Percentiles rank a stretch among this genome's conserved stretches.
Evolutionary conservation across 2,113 vertebrate species (phyloP).

Genomic region (Ptyas mucosa): DNA sequence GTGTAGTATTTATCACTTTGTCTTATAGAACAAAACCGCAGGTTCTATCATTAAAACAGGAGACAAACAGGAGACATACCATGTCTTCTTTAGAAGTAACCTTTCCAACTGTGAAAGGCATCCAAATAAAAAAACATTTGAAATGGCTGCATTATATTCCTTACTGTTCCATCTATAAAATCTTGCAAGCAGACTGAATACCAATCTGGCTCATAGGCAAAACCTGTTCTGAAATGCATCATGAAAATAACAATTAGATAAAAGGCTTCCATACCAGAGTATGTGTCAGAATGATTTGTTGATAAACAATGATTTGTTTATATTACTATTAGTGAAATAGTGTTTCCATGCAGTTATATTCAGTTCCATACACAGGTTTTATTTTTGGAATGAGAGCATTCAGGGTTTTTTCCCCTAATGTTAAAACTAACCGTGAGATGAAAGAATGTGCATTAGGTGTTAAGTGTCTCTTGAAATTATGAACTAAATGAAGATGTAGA

Average conservation of each 20-base stretch:
- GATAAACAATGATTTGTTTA: no score
- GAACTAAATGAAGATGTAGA: background rate
- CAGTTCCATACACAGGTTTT: background rate
- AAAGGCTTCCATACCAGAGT: background rate
- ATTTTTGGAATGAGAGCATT: background rate
- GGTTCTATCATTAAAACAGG: background rate
- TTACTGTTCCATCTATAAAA: background rate
- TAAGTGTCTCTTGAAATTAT: background rate
- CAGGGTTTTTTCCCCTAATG: background rate
- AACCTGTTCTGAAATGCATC: slow-evolving; percentile 26
- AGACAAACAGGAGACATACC: background rate
- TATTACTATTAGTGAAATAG: slow-evolving; percentile 3
- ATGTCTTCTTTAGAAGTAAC: background rate
- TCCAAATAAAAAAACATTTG: background rate
- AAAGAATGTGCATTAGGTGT: background rate
- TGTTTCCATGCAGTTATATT: background rate
- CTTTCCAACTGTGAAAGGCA: background rate
- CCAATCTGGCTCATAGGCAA: background rate
- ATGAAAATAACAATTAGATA: background rate
- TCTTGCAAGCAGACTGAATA: background rate
- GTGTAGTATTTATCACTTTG: background rate
- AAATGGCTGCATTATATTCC: background rate
- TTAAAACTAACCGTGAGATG: background rate
- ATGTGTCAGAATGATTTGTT: background rate
- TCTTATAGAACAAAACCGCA: background rate